Conservation (phyloP, 2,888 invertebrate species). For the Apotomis turbidana region DNA sequence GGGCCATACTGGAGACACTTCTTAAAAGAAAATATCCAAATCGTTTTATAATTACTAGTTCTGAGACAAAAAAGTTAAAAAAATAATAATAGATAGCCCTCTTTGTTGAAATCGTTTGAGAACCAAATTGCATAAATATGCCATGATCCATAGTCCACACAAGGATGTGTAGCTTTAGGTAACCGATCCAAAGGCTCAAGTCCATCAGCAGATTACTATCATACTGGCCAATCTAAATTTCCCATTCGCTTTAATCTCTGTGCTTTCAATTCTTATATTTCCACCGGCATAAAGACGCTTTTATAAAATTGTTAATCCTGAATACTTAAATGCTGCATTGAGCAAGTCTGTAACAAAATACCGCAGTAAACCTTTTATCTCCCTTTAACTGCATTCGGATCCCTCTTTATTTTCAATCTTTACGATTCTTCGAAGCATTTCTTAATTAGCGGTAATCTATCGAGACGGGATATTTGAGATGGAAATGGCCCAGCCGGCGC, state of each 20-base stretch:
- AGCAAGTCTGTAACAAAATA: neutral
- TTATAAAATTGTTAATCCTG: neutral
- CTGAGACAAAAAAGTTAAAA: too few species aligned
- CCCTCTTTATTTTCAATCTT: slow-evolving; percentile 28
- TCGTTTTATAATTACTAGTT: too few species aligned
- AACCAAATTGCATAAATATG: too few species aligned
- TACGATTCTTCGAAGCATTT: slow-evolving; percentile 13
- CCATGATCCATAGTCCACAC: too few species aligned
- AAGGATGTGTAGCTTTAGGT: too few species aligned
- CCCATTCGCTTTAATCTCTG: neutral
- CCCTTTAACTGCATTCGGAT: slow-evolving; percentile 10
- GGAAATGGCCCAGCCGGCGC: slow-evolving; percentile 33
- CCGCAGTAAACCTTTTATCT: slow-evolving; percentile 22
- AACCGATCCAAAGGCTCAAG: too few species aligned
- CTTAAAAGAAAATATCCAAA: too few species aligned
- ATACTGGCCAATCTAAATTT: neutral
- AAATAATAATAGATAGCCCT: too few species aligned
- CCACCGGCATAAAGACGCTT: neutral
- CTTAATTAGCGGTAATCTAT: slow-evolving; percentile 38
- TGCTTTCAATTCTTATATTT: too few species aligned
- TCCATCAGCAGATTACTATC: too few species aligned
- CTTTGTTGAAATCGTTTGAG: too few species aligned
- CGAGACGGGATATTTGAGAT: slow-evolving; percentile 23
- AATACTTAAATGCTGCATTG: neutral
- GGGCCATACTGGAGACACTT: too few species aligned